phyloP scores from a whole-genome alignment of 2,113 vertebrate species.

The Peucedramus taeniatus region DNA sequence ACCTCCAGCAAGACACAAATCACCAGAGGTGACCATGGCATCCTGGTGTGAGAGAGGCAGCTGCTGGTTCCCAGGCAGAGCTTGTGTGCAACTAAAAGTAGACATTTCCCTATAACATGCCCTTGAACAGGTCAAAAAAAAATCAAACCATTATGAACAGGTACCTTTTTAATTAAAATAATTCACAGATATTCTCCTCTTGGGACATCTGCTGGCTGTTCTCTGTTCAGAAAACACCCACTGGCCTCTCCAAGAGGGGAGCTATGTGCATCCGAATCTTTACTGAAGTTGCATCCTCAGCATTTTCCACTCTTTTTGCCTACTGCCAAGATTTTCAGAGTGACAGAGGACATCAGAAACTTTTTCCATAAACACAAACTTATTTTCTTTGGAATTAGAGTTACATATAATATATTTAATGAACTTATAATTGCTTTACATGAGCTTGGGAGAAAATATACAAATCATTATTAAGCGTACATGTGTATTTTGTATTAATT shows the following conservation, averaged over 20 bases:
- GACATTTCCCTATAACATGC: not conserved
- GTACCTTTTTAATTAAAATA: not conserved
- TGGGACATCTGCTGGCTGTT: not conserved
- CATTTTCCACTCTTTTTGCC: not conserved
- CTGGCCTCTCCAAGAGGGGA: not conserved
- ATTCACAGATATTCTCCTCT: not conserved
- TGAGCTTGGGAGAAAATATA: not conserved
- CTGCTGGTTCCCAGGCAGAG: not conserved
- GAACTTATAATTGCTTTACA: not conserved
- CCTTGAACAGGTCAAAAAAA: not conserved
- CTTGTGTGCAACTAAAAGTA: not conserved
- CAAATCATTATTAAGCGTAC: not conserved
- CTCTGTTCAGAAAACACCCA: not conserved
- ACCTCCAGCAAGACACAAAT: constrained; percentile 16
- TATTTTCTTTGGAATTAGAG: not conserved
- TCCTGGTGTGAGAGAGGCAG: not conserved
- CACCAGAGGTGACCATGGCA: not conserved
- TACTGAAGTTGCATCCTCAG: not conserved
- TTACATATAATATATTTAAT: not conserved
- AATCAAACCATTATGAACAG: not conserved
- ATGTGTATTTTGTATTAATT: not conserved
- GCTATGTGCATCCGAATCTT: not conserved
- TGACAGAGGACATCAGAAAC: not conserved
- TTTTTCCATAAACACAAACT: not conserved
- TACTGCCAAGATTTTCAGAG: not conserved